Percentiles rank a stretch among this genome's conserved stretches.
Conservation (phyloP, 2,797 vertebrate species). For the Pangasius krempfi region DNA sequence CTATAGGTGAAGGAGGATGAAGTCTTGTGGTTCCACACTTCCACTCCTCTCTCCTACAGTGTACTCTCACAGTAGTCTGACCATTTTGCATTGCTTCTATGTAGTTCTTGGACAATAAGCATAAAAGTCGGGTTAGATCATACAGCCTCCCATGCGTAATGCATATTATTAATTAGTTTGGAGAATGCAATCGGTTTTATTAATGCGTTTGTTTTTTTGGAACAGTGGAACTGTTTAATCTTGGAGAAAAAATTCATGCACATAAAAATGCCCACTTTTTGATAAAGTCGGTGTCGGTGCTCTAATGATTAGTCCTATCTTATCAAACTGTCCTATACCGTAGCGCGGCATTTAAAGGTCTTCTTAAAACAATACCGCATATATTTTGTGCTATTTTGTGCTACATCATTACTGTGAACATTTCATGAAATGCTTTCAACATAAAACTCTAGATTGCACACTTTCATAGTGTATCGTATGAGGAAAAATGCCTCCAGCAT, state of each 20-base stretch:
- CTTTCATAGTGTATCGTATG: background rate
- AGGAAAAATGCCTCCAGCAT: background rate
- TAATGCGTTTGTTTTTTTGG: background rate
- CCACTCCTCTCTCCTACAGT: background rate
- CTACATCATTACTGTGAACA: background rate
- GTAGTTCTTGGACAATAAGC: background rate
- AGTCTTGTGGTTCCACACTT: background rate
- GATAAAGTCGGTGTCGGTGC: slow-evolving; percentile 35
- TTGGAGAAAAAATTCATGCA: too few relatives aligned
- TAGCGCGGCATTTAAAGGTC: background rate
- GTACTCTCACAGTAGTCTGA: background rate
- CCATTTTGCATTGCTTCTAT: background rate
- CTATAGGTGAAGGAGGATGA: slow-evolving; percentile 10
- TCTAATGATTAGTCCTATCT: background rate
- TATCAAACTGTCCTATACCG: background rate
- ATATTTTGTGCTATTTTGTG: background rate
- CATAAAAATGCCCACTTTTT: background rate
- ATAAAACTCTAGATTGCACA: background rate
- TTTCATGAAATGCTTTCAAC: background rate
- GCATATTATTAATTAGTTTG: background rate
- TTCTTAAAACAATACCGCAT: background rate
- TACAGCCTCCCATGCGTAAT: background rate
- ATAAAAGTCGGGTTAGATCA: background rate
- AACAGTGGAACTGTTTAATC: background rate
- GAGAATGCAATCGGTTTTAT: background rate